Conservation (phyloP, 1,140 invertebrate species). For the Ceratoteleas bidentatus region DNA sequence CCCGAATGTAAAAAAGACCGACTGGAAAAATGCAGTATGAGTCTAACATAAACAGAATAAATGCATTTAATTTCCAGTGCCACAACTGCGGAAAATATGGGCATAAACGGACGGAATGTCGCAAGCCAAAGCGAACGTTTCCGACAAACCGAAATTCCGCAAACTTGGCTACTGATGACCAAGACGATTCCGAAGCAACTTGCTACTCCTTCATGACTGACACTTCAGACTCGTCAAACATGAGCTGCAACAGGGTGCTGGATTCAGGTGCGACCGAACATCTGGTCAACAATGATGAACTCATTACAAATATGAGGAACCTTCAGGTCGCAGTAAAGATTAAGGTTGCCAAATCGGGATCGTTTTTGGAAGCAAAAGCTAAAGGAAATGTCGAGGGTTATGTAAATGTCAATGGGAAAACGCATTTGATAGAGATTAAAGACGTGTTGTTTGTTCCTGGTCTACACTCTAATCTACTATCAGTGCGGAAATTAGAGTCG, state of each 20-base stretch:
- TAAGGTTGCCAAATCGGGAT: constrained; percentile 11
- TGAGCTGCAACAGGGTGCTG: too few species aligned
- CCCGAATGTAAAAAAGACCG: not conserved
- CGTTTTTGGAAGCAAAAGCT: constrained; percentile 11
- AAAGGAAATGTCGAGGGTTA: constrained; percentile 1
- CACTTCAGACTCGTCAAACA: too few species aligned
- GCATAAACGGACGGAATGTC: too few species aligned
- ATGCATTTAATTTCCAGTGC: not conserved
- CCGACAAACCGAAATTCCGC: too few species aligned
- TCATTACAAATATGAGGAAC: too few species aligned
- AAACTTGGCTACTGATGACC: too few species aligned
- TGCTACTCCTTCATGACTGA: too few species aligned
- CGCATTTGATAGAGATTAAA: constrained; percentile 10
- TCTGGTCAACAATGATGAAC: too few species aligned
- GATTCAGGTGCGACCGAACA: too few species aligned
- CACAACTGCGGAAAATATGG: too few species aligned
- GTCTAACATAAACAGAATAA: not conserved
- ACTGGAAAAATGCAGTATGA: not conserved
- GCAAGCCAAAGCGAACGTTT: too few species aligned
- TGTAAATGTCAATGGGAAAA: constrained; percentile 5
- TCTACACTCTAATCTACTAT: constrained; percentile 22
- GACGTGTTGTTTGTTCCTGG: constrained; percentile 14
- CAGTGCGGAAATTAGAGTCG: constrained; percentile 25
- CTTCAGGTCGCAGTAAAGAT: constrained; percentile 16
- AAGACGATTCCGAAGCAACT: too few species aligned